Evolutionary conservation across 2,888 invertebrate species (phyloP).

Genomic region (Temnothorax unifasciatus): DNA sequence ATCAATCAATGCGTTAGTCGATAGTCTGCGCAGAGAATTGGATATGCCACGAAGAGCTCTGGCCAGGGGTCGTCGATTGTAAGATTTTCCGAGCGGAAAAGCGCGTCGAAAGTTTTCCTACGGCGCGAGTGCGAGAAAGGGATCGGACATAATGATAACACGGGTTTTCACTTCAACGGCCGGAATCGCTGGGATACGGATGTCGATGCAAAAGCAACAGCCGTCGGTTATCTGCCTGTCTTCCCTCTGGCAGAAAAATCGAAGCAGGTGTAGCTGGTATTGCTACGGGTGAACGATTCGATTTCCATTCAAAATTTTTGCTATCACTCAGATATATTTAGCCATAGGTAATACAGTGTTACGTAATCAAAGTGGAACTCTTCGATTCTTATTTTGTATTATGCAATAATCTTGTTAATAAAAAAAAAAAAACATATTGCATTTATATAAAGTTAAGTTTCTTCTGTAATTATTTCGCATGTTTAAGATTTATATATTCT

Average conservation of each 20-base stretch:
- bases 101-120: constrained; percentile 45
- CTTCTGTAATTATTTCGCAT: neutral
- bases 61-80: constrained; percentile 41
- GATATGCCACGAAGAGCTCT: constrained; percentile 53
- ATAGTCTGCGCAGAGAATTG: constrained; percentile 63
- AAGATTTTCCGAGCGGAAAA: constrained; percentile 41
- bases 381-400: neutral
- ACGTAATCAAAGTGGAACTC: neutral
- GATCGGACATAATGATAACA: constrained; percentile 63
- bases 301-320: constrained; percentile 21
- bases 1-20: constrained; percentile 49
- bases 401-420: neutral
- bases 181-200: constrained; percentile 20
- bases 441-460: neutral
- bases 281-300: neutral
- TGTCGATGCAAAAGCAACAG: constrained; percentile 45
- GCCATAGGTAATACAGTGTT: neutral
- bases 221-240: constrained; percentile 38
- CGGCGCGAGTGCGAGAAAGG: constrained; percentile 10
- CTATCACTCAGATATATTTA: neutral
- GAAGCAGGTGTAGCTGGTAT: constrained; percentile 23
- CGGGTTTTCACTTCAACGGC: constrained; percentile 58
- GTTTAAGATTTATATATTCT: neutral
- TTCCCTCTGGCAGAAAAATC: constrained; percentile 27
- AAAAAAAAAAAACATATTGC: neutral